Evolutionary conservation across 2,888 invertebrate genomes (phyloP), one percentile per base, ranked within the genome.

Genomic region (Erynnis tages): DNA sequence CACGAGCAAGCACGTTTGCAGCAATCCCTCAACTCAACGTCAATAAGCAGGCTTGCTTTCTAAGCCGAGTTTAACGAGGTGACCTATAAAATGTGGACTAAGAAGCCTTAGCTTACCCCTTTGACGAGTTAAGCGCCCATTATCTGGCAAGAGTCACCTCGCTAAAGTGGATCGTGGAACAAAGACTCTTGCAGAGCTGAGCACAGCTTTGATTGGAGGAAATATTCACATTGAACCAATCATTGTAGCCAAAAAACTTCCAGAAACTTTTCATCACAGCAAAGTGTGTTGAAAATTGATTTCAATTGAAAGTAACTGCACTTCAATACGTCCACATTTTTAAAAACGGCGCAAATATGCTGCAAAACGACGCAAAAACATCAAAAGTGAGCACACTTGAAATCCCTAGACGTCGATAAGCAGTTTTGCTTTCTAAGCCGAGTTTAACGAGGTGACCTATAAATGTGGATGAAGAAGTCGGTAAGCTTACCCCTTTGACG

Each of bases 21-120:
- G n/a, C 4, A 8, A 27, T 27, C 5, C 27, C n/a, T n/a, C n/a
- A n/a, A n/a, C n/a, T 6, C 2, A 27, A 17, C 41, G 21, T 43
- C 23, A 29, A 17, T 17, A 17, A 27, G 29, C 29, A 43, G 17
- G 10, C 10, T 29, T 17, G 17, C 41, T 29, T 43, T 3, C 29
- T 29, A 29, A 43, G 16, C 25, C 27, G 16, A 16, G 17, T 17
- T 10, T 43, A 43, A 46, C 35, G 46, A 46, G 46, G 35, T 46
- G 46, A 46, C 46, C 46, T 46, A 46, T 17, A n/a, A 46, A 46
- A 46, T 27, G 35, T 35, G 34, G 17, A 46, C 41, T 27, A 29
- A 45, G 34, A 45, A 45, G 14, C 34, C 34, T 25, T 21, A 45
- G 34, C 45, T 16, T 16, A 40, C 21, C 17, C 25, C 34, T 45